Percentiles rank a stretch among this genome's conserved stretches.
Evolutionary conservation across 2,888 invertebrate species (phyloP).

Genomic region (Seladonia tumulorum): DNA sequence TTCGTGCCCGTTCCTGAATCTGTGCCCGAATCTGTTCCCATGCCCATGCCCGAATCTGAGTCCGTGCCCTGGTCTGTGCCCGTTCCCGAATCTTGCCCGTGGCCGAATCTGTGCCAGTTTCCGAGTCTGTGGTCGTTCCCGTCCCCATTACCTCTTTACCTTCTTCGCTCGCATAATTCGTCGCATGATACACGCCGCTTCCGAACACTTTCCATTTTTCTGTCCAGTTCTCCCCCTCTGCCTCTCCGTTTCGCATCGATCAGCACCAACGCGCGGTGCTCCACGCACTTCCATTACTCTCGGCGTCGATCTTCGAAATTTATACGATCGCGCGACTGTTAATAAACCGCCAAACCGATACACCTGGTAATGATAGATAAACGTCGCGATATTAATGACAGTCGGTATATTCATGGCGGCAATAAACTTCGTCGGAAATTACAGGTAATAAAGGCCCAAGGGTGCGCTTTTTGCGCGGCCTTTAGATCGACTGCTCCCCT

Average conservation of each 20-base stretch:
- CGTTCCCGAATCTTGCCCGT: too few species aligned
- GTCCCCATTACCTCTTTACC: background rate
- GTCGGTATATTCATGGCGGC: slow-evolving; percentile 44
- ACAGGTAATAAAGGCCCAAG: slow-evolving; percentile 43
- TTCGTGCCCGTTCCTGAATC: too few species aligned
- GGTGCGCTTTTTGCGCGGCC: slow-evolving; percentile 28
- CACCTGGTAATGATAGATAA: slow-evolving; percentile 52
- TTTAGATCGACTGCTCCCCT: background rate
- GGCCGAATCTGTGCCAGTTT: too few species aligned
- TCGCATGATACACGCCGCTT: slow-evolving; percentile 38
- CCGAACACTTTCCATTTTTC: slow-evolving; percentile 20
- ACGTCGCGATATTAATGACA: slow-evolving; percentile 51
- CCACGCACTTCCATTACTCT: background rate
- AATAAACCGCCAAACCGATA: slow-evolving; percentile 34
- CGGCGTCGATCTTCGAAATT: slow-evolving; percentile 32
- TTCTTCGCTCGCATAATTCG: slow-evolving; percentile 27
- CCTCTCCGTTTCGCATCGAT: slow-evolving; percentile 16
- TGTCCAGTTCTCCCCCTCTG: background rate
- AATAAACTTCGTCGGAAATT: slow-evolving; percentile 48
- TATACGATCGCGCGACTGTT: slow-evolving; percentile 38
- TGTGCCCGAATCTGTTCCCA: too few species aligned
- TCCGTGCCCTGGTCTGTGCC: too few species aligned
- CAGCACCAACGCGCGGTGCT: slow-evolving; percentile 1
- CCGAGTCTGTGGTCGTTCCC: too few species aligned
- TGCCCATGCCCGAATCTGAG: too few species aligned